A percentile compares a stretch with the other conserved stretches of the same genome.
Evolutionary conservation across 2,113 vertebrate genomes (phyloP).

Genomic region (Trematocara macrostoma): DNA sequence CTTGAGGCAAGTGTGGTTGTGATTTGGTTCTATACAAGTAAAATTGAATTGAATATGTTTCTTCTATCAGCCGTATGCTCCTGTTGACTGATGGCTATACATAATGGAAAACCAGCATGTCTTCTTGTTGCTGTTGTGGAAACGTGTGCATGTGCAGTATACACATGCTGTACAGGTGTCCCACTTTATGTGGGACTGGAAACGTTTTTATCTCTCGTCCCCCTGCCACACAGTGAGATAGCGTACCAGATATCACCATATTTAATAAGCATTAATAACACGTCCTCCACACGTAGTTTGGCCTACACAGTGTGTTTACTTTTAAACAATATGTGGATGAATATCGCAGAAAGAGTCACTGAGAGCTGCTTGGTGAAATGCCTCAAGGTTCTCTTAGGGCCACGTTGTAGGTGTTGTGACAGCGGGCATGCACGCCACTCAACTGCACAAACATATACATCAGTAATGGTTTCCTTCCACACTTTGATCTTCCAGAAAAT

Average conservation of each 20-base stretch:
- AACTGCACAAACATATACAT: neutral
- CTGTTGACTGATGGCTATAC: neutral
- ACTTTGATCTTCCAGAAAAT: neutral
- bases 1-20: too few species aligned
- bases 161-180: neutral
- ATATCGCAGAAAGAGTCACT: neutral
- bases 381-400: neutral
- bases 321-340: neutral
- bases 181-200: neutral
- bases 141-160: neutral
- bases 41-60: neutral
- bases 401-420: neutral
- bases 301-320: neutral
- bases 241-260: neutral
- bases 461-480: neutral
- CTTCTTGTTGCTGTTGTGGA: neutral
- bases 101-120: neutral
- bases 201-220: neutral
- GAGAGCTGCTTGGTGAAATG: neutral
- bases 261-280: neutral
- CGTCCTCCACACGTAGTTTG: neutral
- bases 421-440: neutral
- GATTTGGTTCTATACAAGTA: too few species aligned
- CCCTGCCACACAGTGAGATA: neutral
- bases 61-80: neutral